Base-by-base conservation (phyloP, 2,797 vertebrate genomes). In the Mycteria americana region DNA sequence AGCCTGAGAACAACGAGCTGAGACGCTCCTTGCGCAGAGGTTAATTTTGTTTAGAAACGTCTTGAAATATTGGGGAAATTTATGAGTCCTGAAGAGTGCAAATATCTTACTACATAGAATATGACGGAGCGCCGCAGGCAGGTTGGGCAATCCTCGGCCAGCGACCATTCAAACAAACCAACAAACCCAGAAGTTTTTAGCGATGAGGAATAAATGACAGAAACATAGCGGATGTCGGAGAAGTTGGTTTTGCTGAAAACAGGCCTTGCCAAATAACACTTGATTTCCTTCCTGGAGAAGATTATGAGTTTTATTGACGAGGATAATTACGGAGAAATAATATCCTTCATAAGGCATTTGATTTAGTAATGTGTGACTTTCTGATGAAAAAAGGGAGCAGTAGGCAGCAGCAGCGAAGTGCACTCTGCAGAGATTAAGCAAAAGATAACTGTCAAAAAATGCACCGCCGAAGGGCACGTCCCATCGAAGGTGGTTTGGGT, bases 131-230 rank as follows among this genome's bases (percentile, higher is more conserved):
- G 21, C 6, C 3, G 5, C 17, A 5, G 70, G 75, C 80, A 33
- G 75, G 81, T 21, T 23, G 48, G 48, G 54, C 22, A 24, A 13
- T 16, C 48, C 65, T 60, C 4, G 2, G 73, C 59, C 13, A 28
- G 13, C 4, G 9, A 45, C 46, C n/a, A 5, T 6, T 28, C 59
- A 6, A 74, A 18, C 56, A 10, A 33, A 41, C n/a, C 46, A 21
- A 31, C 45, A 19, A 67, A 28, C 33, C 10, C 31, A 9, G 10
- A 46, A 39, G 57, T 21, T 50, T 14, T n/a, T 37, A 43, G 19
- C 0, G 5, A 41, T 0, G 11, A 59, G 33, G 46, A 43, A n/a
- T 17, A 31, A 67, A 50, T 1, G 24, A 13, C 18, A 63, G 56
- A 31, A 50, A 39, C 22, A 5, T 2, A 21, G 37, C 10, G 3